A percentile compares a stretch with the other conserved stretches of the same genome.
These are phyloP conservation scores for Siphonodentalium dalli DNA, from an alignment of 2,888 invertebrate species.

Conservation along the genomic window DNA sequence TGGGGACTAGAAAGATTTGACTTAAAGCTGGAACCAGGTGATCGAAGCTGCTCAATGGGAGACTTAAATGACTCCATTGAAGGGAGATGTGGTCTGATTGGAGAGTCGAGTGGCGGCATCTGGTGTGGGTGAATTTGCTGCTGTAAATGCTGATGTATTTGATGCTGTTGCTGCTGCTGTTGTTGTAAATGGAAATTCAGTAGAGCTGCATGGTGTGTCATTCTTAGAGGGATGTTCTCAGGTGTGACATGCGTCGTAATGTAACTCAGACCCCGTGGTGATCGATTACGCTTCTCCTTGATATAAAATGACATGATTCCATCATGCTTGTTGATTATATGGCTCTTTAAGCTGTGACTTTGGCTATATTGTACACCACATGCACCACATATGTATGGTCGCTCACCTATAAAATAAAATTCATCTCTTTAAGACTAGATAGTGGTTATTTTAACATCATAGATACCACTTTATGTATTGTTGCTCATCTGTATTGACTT, in stretches of 20 bases:
- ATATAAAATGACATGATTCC: conserved; percentile 65
- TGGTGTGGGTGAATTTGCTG: conserved; percentile 9
- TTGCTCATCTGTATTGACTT: too few species aligned
- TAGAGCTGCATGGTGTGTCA: conserved; percentile 33
- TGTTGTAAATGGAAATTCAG: conserved; percentile 5
- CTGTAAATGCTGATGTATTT: too few species aligned
- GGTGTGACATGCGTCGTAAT: conserved; percentile 44
- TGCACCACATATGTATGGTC: conserved; percentile 64
- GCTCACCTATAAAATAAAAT: conserved; percentile 50
- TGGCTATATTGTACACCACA: conserved; percentile 65
- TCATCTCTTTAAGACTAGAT: too few species aligned
- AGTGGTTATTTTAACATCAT: too few species aligned
- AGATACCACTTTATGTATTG: too few species aligned
- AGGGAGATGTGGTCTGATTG: too few species aligned
- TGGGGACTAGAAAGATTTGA: too few species aligned
- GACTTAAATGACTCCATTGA: too few species aligned
- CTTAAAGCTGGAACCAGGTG: too few species aligned
- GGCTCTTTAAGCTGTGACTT: conserved; percentile 64
- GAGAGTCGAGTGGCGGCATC: conserved; percentile 40
- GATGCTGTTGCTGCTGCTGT: conserved; percentile 21
- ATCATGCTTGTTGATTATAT: conserved; percentile 64
- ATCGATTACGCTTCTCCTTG: conserved; percentile 60
- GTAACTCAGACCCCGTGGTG: conserved; percentile 55
- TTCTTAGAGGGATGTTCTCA: conserved; percentile 44
- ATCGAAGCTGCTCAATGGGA: too few species aligned